Evolutionary conservation across 2,113 vertebrate genomes (phyloP), one percentile per base, ranked within the genome.

Genomic region (Gopherus flavomarginatus): DNA sequence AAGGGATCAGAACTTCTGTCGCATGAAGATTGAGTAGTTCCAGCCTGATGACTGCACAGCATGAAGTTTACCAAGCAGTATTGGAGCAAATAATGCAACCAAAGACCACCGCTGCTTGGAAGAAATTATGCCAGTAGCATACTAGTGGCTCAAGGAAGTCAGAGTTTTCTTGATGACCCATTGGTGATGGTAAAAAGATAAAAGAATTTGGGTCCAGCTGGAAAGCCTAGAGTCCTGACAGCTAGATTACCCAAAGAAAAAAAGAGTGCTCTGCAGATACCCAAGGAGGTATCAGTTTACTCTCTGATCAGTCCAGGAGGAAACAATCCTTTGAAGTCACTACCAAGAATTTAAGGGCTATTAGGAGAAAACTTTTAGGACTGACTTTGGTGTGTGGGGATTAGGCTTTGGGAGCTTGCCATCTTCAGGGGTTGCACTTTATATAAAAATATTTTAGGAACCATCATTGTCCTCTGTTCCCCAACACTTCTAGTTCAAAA

Each of bases 221-320:
- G 49, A 42, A 56, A 56, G 35, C 11, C 2, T 75, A 26, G 44
- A 78, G 21, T 72, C 52, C 22, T 85, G 54, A 6, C 9, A 80
- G 11, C 38, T 44, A 80, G n/a, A 85, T 77, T 47, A 53, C 4
- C 6, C 24, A 53, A 62, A 78, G 2, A 0, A 31, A 31, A 24
- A 31, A 1, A 0, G 0, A 5, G 0, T 5, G 7, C 29, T 72
- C 92, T 90, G 1, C 8, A 62, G 2, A 85, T 5, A 17, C 27
- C 22, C 24, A 26, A 5, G 3, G 1, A 85, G 87, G 50, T 50
- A 44, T 0, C 62, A n/a, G 16, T 69, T 69, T 69, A 69, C 91
- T 81, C 54, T 27, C 24, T 83, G 49, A 47, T 3, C 6, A 31
- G 3, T 59, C n/a, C 2, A 47, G 2, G 6, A 59, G 3, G 4